A percentile compares a stretch with the other conserved stretches of the same genome.
Evolutionary conservation across 1,140 invertebrate species (phyloP).

Genomic region (Drosophila burlai): DNA sequence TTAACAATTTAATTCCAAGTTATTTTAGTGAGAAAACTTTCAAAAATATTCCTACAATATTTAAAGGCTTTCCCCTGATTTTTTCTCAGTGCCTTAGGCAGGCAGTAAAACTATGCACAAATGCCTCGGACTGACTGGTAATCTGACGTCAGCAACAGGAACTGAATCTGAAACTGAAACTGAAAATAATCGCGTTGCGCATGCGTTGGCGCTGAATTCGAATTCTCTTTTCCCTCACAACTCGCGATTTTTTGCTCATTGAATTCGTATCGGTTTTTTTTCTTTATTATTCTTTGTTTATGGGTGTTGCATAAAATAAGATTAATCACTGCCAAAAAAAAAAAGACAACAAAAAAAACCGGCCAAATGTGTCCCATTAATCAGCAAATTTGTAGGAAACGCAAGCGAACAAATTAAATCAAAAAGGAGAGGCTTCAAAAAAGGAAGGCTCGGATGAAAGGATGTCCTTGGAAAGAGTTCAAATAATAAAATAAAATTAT

Average conservation of each 20-base stretch:
- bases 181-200: constrained; percentile 51
- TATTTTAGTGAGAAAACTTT: not conserved
- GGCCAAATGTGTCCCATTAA: constrained; percentile 35
- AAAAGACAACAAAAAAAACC: not conserved
- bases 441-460: not conserved
- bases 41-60: not conserved
- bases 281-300: not conserved
- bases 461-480: not conserved
- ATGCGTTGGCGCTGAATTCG: constrained; percentile 48
- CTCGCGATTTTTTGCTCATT: constrained; percentile 7
- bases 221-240: constrained; percentile 14
- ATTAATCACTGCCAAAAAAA: constrained; percentile 38
- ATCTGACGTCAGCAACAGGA: constrained; percentile 51
- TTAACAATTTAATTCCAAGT: not conserved
- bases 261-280: not conserved
- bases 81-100: constrained; percentile 1
- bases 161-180: constrained; percentile 45
- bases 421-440: not conserved
- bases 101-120: constrained; percentile 65
- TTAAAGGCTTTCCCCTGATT: not conserved
- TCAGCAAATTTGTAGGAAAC: constrained; percentile 21
- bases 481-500: not conserved
- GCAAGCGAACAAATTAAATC: constrained; percentile 3
- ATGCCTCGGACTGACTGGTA: constrained; percentile 21
- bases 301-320: constrained; percentile 40